Evolutionary conservation across 2,113 vertebrate genomes (phyloP).

Genomic region (Leucoraja erinaceus): DNA sequence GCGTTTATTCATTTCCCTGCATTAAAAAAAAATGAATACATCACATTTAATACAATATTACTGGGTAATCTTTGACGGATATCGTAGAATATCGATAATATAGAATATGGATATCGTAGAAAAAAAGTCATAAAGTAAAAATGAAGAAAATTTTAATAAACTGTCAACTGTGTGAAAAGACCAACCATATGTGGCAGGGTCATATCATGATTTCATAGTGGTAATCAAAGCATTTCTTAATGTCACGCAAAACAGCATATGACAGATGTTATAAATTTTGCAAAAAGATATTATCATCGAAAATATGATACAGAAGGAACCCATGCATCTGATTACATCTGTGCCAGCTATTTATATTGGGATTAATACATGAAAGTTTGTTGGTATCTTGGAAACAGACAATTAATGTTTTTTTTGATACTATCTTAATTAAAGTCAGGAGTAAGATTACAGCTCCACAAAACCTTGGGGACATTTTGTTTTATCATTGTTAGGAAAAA

Average conservation of each 20-base stretch:
- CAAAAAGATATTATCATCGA: not conserved
- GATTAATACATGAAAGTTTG: not conserved
- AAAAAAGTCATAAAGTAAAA: not conserved
- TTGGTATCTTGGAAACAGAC: not conserved
- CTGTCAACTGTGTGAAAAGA: not conserved
- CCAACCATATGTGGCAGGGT: not conserved
- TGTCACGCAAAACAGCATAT: not conserved
- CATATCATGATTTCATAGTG: not conserved
- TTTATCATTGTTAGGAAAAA: not conserved
- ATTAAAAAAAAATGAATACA: not conserved
- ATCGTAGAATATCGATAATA: not conserved
- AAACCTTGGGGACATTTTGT: not conserved
- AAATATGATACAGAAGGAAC: not conserved
- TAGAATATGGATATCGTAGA: not conserved
- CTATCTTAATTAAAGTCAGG: not conserved
- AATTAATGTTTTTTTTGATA: not conserved
- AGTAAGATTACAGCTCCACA: not conserved
- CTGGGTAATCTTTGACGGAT: not conserved
- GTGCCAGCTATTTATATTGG: not conserved
- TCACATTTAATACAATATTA: not conserved
- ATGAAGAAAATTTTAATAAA: not conserved
- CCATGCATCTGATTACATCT: not conserved
- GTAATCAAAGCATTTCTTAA: not conserved
- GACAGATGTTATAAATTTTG: not conserved
- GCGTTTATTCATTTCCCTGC: conserved; percentile 94